phyloP scores from a whole-genome alignment of 37 sponge, comb jelly and placozoan genomes.

The Crambe crambe region DNA sequence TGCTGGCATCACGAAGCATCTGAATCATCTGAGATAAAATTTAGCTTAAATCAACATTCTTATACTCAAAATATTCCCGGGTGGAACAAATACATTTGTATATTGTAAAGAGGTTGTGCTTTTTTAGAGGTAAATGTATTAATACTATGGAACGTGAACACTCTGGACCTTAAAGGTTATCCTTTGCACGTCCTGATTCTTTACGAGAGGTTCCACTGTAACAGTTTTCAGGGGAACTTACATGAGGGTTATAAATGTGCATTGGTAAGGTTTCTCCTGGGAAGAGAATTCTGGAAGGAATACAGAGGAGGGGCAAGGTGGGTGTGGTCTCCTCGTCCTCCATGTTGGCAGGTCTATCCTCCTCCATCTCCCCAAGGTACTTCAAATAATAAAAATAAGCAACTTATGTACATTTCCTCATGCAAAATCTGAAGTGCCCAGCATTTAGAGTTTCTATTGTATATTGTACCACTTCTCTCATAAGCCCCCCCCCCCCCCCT shows the following conservation, averaged over 20 bases:
- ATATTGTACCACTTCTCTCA: background rate
- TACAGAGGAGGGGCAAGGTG: slow-evolving; percentile 67
- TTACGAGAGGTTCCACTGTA: no score
- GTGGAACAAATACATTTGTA: no score
- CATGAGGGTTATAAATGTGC: slow-evolving; percentile 69
- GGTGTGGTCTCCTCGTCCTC: slow-evolving; percentile 52
- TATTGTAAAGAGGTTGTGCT: no score
- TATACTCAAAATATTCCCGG: no score
- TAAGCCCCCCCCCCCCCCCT: background rate
- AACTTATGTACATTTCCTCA: background rate
- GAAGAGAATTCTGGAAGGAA: slow-evolving; percentile 68
- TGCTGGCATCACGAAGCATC: slow-evolving; percentile 40
- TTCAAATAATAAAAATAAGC: background rate
- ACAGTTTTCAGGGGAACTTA: no score
- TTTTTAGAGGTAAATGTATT: no score
- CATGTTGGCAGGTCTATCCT: slow-evolving; percentile 43
- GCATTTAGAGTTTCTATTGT: no score
- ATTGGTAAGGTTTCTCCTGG: slow-evolving; percentile 88
- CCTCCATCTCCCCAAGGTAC: slow-evolving; percentile 81
- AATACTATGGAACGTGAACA: no score
- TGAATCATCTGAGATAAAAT: slow-evolving; percentile 25
- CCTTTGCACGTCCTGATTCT: no score
- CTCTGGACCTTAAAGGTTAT: no score
- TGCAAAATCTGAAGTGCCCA: no score
- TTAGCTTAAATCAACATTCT: background rate